phyloP scores from a whole-genome alignment of 2,113 vertebrate species.

The Cyanistes caeruleus region DNA sequence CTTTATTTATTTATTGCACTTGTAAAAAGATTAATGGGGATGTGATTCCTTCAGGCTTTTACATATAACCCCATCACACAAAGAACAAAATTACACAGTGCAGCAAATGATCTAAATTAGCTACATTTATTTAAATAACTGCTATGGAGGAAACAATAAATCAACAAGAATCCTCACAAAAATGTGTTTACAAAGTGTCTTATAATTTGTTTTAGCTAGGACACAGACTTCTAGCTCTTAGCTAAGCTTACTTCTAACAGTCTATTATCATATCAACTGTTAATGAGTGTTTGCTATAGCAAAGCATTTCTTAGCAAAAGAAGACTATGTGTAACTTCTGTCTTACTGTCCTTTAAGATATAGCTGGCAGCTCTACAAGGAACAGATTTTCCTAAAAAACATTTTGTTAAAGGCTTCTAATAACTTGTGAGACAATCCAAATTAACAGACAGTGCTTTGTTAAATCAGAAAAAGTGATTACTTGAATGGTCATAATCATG shows the following conservation, averaged over 20 bases:
- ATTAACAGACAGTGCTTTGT: slow-evolving; percentile 73
- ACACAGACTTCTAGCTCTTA: slow-evolving; percentile 77
- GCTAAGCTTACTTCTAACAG: slow-evolving; percentile 75
- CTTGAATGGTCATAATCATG: slow-evolving; percentile 75
- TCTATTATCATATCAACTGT: slow-evolving; percentile 73
- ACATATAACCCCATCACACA: slow-evolving; percentile 76
- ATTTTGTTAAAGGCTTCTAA: slow-evolving; percentile 69
- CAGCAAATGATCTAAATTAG: slow-evolving; percentile 77
- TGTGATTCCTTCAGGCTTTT: slow-evolving; percentile 79
- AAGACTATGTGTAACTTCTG: slow-evolving; percentile 42
- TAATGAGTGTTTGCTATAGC: slow-evolving; percentile 75
- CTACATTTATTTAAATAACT: slow-evolving; percentile 82
- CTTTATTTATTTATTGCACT: slow-evolving; percentile 83
- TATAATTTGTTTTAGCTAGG: slow-evolving; percentile 78
- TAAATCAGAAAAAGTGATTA: slow-evolving; percentile 70
- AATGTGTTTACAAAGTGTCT: slow-evolving; percentile 79
- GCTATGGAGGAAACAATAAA: slow-evolving; percentile 80
- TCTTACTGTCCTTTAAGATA: slow-evolving; percentile 13
- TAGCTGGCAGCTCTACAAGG: neutral
- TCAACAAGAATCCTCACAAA: slow-evolving; percentile 78
- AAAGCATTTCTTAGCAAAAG: slow-evolving; percentile 40
- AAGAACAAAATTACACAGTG: slow-evolving; percentile 78
- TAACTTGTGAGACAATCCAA: slow-evolving; percentile 69
- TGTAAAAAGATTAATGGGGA: slow-evolving; percentile 80
- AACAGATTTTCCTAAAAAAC: slow-evolving; percentile 71